Evolutionary conservation across 2,888 invertebrate genomes (phyloP).

Genomic region (Allophyes oxyacanthae): DNA sequence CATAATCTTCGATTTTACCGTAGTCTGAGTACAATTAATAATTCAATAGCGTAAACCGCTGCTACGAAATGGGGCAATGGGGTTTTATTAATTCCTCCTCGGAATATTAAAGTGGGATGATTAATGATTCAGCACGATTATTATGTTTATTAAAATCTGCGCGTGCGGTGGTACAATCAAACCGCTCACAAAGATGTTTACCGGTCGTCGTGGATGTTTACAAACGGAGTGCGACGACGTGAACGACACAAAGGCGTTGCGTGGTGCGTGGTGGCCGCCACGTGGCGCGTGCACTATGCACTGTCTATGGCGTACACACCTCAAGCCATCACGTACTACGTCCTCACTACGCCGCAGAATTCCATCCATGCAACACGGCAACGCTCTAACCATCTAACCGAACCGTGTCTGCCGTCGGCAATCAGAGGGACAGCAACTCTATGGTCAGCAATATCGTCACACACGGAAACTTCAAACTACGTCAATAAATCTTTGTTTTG

Average conservation of each 20-base stretch:
- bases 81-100: conserved; percentile 72
- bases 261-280: conserved; percentile 40
- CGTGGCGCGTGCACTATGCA: conserved; percentile 48
- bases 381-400: conserved; percentile 20
- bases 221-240: conserved; percentile 61
- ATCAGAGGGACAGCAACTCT: conserved; percentile 44
- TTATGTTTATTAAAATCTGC: conserved; percentile 65
- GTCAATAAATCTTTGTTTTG: conserved; percentile 46
- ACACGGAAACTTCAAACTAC: conserved; percentile 50
- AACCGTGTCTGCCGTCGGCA: conserved; percentile 24
- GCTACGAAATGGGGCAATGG: conserved; percentile 69
- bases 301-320: conserved; percentile 28
- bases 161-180: conserved; percentile 62
- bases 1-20: conserved; percentile 66
- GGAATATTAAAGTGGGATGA: conserved; percentile 65
- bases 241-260: conserved; percentile 52
- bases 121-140: conserved; percentile 61
- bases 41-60: conserved; percentile 77
- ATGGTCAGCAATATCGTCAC: conserved; percentile 38
- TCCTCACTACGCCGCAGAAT: conserved; percentile 23
- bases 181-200: conserved; percentile 73
- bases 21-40: conserved; percentile 77
- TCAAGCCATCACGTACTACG: conserved; percentile 29
- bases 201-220: conserved; percentile 71
- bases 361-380: conserved; percentile 3